These are phyloP conservation scores for Xanthia togata DNA, from an alignment of 2,888 invertebrate genomes.

Conservation along the genomic window DNA sequence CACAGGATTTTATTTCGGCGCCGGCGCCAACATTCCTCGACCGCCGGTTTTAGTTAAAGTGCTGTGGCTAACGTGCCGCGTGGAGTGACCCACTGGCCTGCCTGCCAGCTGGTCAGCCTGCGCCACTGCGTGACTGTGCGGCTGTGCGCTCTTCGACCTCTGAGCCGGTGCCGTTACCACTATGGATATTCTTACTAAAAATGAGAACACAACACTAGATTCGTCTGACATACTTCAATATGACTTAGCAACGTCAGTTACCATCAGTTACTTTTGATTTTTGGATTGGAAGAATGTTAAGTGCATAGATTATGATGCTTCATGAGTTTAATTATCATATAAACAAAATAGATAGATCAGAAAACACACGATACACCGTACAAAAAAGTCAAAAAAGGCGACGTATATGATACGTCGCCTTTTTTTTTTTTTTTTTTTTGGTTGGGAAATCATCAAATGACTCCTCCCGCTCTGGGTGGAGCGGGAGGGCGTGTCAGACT, in stretches of 20 bases:
- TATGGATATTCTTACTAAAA: conserved; percentile 19
- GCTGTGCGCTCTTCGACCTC: not conserved
- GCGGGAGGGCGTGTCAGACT: too few relatives aligned
- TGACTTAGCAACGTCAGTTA: not conserved
- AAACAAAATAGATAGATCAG: not conserved
- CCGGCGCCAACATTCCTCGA: conserved; percentile 61
- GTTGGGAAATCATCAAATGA: too few relatives aligned
- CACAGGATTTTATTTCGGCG: conserved; percentile 26
- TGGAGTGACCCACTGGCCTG: conserved; percentile 41
- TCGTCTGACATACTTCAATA: conserved; percentile 7
- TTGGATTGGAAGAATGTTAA: not conserved
- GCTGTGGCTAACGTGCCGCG: not conserved
- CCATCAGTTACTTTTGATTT: not conserved
- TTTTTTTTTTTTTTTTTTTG: too few relatives aligned
- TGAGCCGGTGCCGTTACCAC: conserved; percentile 11
- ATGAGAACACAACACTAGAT: conserved; percentile 6
- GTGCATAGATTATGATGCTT: not conserved
- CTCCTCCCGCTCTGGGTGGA: too few relatives aligned
- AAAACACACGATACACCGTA: too few relatives aligned
- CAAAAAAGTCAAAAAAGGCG: too few relatives aligned
- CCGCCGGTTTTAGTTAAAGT: conserved; percentile 14
- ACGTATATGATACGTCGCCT: too few relatives aligned
- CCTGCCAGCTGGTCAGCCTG: not conserved
- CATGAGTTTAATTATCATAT: not conserved
- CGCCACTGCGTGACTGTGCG: not conserved